Base-by-base conservation (phyloP, 30 jellyfish, hydroid and myxozoan species). In the Haliclystus octoradiatus region DNA sequence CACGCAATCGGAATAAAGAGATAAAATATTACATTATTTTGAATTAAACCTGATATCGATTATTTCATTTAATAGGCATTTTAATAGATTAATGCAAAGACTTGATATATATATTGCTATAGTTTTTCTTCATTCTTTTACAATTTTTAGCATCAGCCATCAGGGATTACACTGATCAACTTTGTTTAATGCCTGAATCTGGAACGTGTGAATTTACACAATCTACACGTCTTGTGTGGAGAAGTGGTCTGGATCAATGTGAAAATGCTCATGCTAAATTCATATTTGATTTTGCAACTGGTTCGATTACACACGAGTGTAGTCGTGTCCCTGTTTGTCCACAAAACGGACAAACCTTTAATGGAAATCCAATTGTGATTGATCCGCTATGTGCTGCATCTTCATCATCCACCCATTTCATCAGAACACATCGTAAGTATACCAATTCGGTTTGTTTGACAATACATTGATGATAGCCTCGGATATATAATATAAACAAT, bases 251-350 rank as follows among this genome's bases (percentile, higher is more conserved):
- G 12, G 71, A 70, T 1, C 47, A 89, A 13, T 89, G 98, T 72
- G 78, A 81, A 34, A 50, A 31, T 1, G 77, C 83, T 12, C 93
- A 76, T 47, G 87, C 98, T 12, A 66, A 75, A 71, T 81, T 81
- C 78, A 70, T 68, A 3, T 77, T 81, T 52, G 82, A 89, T 35
- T 35, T 79, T n/a, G 82, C 33, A 26, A 70, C 78, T 40, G 98
- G 98, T 15, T 31, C 75, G 31, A 60, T 89, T 26, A 52, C 34
- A 60, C 98, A 89, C 65, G 68, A 82, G 2, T 89, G 98, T 70
- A 80, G 95, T 67, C 86, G 93, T 35, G 77, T 75, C 62, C 92
- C 93, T 3, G 95, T 89, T 25, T 89, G 98, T 62, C 75, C 80
- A 24, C 30, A 24, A 33, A 83, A 73, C 13, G 90, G 92, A 0